A percentile compares a stretch with the other conserved stretches of the same genome.
Conservation (phyloP, 2,888 invertebrate genomes). For the Hoplodrina blanda region DNA sequence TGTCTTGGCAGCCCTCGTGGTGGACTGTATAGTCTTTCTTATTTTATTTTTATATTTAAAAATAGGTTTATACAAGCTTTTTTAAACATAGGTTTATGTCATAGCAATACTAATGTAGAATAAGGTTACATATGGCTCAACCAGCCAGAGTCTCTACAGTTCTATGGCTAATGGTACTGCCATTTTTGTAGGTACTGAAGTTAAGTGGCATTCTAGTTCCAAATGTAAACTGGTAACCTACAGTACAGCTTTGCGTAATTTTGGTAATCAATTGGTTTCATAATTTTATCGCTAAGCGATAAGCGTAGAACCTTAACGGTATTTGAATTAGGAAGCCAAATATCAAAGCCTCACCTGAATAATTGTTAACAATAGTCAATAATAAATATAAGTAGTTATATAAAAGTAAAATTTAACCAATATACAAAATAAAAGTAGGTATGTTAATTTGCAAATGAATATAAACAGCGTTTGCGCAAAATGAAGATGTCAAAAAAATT, state of each 20-base stretch:
- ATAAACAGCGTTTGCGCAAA: constrained; percentile 5
- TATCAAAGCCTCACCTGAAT: constrained; percentile 8
- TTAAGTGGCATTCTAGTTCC: background rate
- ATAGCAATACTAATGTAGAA: too few relatives aligned
- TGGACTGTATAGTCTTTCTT: too few relatives aligned
- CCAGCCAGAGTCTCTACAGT: too few relatives aligned
- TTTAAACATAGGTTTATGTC: too few relatives aligned
- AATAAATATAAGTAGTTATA: too few relatives aligned
- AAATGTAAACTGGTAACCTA: background rate
- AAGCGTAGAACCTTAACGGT: background rate
- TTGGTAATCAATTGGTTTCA: constrained; percentile 1
- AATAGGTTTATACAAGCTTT: too few relatives aligned
- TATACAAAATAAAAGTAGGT: too few relatives aligned
- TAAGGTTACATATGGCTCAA: too few relatives aligned
- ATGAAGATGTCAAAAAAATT: constrained; percentile 18
- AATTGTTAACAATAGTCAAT: constrained; percentile 3
- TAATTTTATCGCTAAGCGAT: background rate
- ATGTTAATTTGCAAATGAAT: background rate
- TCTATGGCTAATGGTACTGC: background rate
- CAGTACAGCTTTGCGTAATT: background rate
- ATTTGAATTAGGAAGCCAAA: constrained; percentile 1
- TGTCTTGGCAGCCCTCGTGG: too few relatives aligned
- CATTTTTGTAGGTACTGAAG: background rate
- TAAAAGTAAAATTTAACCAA: constrained; percentile 8
- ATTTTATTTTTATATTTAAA: too few relatives aligned